Evolutionary conservation across 1,140 invertebrate species (phyloP).

Genomic region (Drosophila parabipectinata): DNA sequence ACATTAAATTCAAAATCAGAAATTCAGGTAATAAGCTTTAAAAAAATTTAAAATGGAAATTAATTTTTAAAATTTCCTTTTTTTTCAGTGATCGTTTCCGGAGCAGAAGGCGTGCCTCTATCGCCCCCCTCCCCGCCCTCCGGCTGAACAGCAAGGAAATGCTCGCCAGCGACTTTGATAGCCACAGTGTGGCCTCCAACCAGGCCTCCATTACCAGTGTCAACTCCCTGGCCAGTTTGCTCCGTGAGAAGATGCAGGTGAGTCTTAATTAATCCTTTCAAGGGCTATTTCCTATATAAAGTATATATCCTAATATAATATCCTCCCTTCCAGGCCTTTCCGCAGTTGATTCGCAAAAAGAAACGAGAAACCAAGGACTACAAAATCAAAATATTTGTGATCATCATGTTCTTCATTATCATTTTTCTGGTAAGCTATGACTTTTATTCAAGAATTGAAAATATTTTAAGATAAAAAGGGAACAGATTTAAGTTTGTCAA

Average conservation of each 20-base stretch:
- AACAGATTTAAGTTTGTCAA: not conserved
- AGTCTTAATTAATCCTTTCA: slow-evolving; percentile 16
- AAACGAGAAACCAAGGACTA: slow-evolving; percentile 88
- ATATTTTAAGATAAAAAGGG: not conserved
- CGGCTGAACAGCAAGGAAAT: slow-evolving; percentile 82
- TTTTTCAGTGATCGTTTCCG: slow-evolving; percentile 75
- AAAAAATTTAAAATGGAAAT: too few relatives aligned
- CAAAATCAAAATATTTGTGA: slow-evolving; percentile 92
- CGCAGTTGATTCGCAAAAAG: slow-evolving; percentile 86
- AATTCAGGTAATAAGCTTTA: too few relatives aligned
- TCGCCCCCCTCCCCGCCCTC: slow-evolving; percentile 77
- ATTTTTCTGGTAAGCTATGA: slow-evolving; percentile 86
- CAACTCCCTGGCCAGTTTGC: slow-evolving; percentile 91
- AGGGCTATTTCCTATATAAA: too few relatives aligned
- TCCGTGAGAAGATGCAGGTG: slow-evolving; percentile 92
- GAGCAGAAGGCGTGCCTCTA: slow-evolving; percentile 74
- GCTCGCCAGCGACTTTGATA: slow-evolving; percentile 82
- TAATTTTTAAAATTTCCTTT: not conserved
- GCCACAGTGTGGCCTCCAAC: slow-evolving; percentile 80
- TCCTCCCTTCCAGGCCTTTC: slow-evolving; percentile 57
- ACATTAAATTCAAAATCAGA: too few relatives aligned
- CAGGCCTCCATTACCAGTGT: slow-evolving; percentile 90
- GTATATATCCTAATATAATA: not conserved
- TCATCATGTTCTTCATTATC: slow-evolving; percentile 91
- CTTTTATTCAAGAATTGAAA: not conserved